Conservation (phyloP, 2,797 vertebrate genomes). For the Tenualosa ilisha region DNA sequence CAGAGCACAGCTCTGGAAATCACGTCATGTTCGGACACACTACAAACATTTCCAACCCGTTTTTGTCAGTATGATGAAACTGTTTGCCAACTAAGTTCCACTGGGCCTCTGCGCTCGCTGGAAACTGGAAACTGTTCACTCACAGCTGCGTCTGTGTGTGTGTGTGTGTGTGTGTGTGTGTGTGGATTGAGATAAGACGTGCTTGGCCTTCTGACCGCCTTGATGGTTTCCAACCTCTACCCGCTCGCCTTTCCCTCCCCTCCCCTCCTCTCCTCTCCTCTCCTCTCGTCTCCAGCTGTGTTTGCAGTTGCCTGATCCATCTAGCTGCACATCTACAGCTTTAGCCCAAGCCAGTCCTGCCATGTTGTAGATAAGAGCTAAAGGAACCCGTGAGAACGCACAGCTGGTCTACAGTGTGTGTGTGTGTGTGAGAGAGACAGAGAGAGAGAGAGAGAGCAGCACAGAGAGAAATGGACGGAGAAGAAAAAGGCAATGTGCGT, state of each 20-base stretch:
- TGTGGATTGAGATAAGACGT: neutral
- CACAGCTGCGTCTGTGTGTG: neutral
- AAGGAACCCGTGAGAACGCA: neutral
- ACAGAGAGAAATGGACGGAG: neutral
- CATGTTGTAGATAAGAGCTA: neutral
- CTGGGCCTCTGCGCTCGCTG: neutral
- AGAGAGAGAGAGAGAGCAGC: neutral
- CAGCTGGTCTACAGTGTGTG: neutral
- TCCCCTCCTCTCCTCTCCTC: too few relatives aligned
- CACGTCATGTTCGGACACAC: neutral
- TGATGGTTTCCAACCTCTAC: too few relatives aligned
- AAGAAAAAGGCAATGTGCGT: neutral
- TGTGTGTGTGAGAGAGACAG: neutral
- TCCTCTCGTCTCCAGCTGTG: neutral
- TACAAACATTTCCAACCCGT: neutral
- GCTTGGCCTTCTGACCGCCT: neutral
- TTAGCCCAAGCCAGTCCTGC: neutral
- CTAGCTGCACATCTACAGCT: neutral
- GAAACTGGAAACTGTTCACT: neutral
- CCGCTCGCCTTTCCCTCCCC: neutral
- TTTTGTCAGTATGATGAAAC: neutral
- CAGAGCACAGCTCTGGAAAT: neutral
- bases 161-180: neutral
- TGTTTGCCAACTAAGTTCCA: slow-evolving; percentile 1
- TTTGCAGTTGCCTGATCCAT: neutral